A percentile compares a stretch with the other conserved stretches of the same genome.
Evolutionary conservation across 2,888 invertebrate species (phyloP).

Genomic region (Coelopa pilipes): DNA sequence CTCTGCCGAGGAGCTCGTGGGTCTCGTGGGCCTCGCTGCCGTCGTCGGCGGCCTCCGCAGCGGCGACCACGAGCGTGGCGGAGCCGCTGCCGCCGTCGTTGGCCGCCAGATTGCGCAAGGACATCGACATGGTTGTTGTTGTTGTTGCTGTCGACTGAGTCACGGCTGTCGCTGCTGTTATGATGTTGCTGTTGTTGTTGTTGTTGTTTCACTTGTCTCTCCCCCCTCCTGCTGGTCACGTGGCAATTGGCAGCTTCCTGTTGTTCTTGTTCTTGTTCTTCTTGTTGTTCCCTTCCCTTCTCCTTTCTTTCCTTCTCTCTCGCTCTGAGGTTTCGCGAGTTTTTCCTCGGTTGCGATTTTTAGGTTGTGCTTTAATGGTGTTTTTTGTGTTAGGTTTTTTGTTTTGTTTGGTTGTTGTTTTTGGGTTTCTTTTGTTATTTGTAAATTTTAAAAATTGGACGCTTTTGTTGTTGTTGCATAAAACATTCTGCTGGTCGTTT

Average conservation of each 20-base stretch:
- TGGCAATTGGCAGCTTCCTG: conserved; percentile 1
- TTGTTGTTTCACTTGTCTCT: conserved; percentile 5
- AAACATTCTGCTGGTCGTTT: conserved; percentile 25
- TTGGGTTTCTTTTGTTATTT: neutral
- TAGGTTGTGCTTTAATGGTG: too few relatives aligned
- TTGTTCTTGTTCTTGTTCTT: neutral
- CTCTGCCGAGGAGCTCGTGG: neutral
- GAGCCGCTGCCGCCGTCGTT: conserved; percentile 39
- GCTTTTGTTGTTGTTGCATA: conserved; percentile 24
- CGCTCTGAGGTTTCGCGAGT: neutral
- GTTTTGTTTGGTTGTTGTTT: too few relatives aligned
- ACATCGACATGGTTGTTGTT: conserved; percentile 35
- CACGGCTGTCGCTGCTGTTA: too few relatives aligned
- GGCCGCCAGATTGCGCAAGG: conserved; percentile 33
- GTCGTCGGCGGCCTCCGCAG: neutral
- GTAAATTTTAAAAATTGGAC: conserved; percentile 34
- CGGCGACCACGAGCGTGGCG: conserved; percentile 13
- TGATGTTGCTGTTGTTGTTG: neutral
- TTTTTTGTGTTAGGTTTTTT: neutral
- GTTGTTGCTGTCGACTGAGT: neutral
- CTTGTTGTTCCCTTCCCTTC: neutral
- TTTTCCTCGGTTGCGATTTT: neutral
- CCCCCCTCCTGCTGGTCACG: neutral
- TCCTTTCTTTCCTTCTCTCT: too few relatives aligned
- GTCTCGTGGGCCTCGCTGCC: conserved; percentile 8